Evolutionary conservation across 2,797 vertebrate genomes (phyloP).

Genomic region (Poeciliopsis turneri): DNA sequence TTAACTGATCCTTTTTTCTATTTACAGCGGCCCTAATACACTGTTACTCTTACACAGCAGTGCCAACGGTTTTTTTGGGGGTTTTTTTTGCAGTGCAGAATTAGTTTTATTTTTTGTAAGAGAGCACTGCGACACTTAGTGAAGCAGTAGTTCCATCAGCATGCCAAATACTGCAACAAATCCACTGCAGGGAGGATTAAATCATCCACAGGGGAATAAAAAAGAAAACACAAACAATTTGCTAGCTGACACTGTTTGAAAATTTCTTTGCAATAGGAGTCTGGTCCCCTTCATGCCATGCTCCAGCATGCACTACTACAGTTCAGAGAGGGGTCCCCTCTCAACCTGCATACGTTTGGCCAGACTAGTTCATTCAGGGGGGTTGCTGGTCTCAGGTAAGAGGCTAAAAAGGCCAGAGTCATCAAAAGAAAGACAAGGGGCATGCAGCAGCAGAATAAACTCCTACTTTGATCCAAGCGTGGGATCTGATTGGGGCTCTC

Average conservation of each 20-base stretch:
- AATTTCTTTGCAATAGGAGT: constrained; percentile 26
- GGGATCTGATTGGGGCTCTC: constrained; percentile 88
- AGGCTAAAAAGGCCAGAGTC: constrained; percentile 58
- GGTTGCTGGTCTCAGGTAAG: constrained; percentile 56
- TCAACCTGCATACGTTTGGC: constrained; percentile 33
- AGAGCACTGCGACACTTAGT: constrained; percentile 33
- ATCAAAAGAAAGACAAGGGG: constrained; percentile 75
- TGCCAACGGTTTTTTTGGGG: too few relatives aligned
- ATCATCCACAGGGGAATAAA: constrained; percentile 56
- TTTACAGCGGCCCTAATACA: too few relatives aligned
- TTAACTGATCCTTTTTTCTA: too few relatives aligned
- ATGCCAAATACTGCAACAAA: constrained; percentile 69
- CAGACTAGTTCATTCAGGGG: constrained; percentile 53
- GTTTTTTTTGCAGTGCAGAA: constrained; percentile 40
- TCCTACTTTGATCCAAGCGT: constrained; percentile 89
- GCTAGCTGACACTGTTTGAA: constrained; percentile 34
- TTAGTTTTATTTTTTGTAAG: constrained; percentile 20
- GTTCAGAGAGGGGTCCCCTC: constrained; percentile 31
- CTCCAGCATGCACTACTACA: constrained; percentile 81
- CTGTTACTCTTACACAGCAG: too few relatives aligned
- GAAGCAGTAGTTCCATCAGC: constrained; percentile 55
- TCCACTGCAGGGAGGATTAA: constrained; percentile 52
- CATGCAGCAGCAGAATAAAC: constrained; percentile 86
- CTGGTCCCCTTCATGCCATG: constrained; percentile 82
- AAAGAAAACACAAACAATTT: constrained; percentile 56